These are phyloP conservation scores for Nylanderia fulva DNA, from an alignment of 1,140 invertebrate species.

Conservation along the genomic window DNA sequence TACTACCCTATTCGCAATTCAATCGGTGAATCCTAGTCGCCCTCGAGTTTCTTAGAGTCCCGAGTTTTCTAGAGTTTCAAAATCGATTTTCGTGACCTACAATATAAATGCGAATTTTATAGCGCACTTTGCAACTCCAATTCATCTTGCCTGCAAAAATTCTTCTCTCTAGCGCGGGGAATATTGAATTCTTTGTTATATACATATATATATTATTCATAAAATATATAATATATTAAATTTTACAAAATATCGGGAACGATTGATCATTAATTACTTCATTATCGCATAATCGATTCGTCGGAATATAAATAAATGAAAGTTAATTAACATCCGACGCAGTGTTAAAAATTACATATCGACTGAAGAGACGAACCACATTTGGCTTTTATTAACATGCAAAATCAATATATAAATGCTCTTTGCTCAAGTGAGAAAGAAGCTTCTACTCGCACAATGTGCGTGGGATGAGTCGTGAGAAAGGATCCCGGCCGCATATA, in stretches of 20 bases:
- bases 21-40: conserved; percentile 30
- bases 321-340: not conserved
- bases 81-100: conserved; percentile 35
- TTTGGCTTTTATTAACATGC: conserved; percentile 40
- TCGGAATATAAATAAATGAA: conserved; percentile 33
- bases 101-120: conserved; percentile 30
- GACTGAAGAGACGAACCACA: not conserved
- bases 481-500: conserved; percentile 32
- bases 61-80: conserved; percentile 2
- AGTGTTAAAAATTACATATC: conserved; percentile 19
- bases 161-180: not conserved
- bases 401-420: conserved; percentile 63
- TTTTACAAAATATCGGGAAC: not conserved
- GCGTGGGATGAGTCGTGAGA: conserved; percentile 62
- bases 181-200: not conserved
- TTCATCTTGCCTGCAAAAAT: not conserved
- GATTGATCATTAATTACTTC: not conserved
- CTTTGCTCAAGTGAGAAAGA: conserved; percentile 54
- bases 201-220: not conserved
- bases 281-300: not conserved
- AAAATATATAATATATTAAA: not conserved
- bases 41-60: conserved; percentile 11
- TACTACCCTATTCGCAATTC: conserved; percentile 40
- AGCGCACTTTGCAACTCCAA: not conserved
- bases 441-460: conserved; percentile 3